phyloP scores from a whole-genome alignment of 2,797 vertebrate species.

The Gobio occitaniae region DNA sequence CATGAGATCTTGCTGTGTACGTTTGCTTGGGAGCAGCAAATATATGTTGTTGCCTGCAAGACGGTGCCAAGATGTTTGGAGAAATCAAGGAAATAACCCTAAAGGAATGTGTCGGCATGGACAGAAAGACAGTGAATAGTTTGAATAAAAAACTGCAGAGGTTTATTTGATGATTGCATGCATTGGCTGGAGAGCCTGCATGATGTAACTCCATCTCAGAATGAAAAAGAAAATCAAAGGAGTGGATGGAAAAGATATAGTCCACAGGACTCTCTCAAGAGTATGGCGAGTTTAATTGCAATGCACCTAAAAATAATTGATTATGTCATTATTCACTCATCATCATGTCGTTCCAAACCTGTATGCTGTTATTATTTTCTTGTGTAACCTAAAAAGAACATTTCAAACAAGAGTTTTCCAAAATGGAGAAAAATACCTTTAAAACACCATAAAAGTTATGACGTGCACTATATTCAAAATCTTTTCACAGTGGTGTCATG shows the following conservation, averaged over 20 bases:
- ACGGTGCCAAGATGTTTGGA: constrained; percentile 42
- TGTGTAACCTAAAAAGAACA: not conserved
- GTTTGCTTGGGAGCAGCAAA: constrained; percentile 38
- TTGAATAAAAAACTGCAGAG: constrained; percentile 19
- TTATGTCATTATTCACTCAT: not conserved
- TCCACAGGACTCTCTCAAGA: not conserved
- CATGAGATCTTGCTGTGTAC: constrained; percentile 54
- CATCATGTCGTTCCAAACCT: not conserved
- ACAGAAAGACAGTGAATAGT: constrained; percentile 38
- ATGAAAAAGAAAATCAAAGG: not conserved
- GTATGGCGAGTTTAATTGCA: not conserved
- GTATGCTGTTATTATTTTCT: not conserved
- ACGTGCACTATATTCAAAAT: too few species aligned
- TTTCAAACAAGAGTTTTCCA: not conserved
- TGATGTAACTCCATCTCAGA: constrained; percentile 32
- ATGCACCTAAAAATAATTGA: constrained; percentile 2
- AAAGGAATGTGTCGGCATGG: constrained; percentile 25
- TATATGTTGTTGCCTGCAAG: constrained; percentile 11
- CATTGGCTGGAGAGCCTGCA: constrained; percentile 5
- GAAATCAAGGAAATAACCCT: constrained; percentile 42
- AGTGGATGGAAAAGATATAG: constrained; percentile 22
- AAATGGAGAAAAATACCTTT: not conserved
- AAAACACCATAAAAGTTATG: not conserved
- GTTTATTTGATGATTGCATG: constrained; percentile 30
- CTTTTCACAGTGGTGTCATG: too few species aligned